Evolutionary conservation across 92 coral and sea anemone species (phyloP), one percentile per base, ranked within the genome.

Genomic region (Siderastrea siderea): DNA sequence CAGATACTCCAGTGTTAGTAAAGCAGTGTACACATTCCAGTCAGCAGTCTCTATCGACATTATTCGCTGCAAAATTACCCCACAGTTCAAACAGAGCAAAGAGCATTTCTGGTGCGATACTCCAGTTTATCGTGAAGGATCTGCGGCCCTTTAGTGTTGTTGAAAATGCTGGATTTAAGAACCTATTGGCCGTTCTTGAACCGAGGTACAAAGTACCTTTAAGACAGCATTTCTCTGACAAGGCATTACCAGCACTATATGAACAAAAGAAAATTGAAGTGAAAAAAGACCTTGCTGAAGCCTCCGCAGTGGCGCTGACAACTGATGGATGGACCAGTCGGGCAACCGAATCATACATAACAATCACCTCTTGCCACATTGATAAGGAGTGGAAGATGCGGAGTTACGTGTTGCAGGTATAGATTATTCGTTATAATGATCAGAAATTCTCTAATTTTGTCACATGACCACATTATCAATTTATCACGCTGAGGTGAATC

Each of bases 321-420:
- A 80, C 91, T 12, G 93, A 89, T 77, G 92, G 92, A 16, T 89
- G 89, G 95, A 89, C 89, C 6, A 88, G 92, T 69, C 75, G 51
- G 47, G 92, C 88, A 6, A 82, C 92, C 4, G 92, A 82, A 74
- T 88, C 92, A 61, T 88, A 88, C 65, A 47, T 81, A 58, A 82
- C 87, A 75, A 77, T 85, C 76, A 85, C 82, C 54, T 71, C 65
- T 52, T 47, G 59, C 89, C 19, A 62, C 51, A 85, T 85, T 26
- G 75, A 85, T 76, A 53, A 67, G 43, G 75, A 58, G 67, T 87
- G 79, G 86, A 87, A 87, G n/a, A 38, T 71, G 74, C 60, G 79
- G 77, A 68, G 85, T 64, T 46, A 84, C 57, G 57, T 90, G n/a
- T 71, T 90, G 66, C 89, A 84, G 86, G 93, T 84, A n/a, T n/a